Base-by-base conservation (phyloP, 1,140 invertebrate species). In the Potamilus streckersoni region DNA sequence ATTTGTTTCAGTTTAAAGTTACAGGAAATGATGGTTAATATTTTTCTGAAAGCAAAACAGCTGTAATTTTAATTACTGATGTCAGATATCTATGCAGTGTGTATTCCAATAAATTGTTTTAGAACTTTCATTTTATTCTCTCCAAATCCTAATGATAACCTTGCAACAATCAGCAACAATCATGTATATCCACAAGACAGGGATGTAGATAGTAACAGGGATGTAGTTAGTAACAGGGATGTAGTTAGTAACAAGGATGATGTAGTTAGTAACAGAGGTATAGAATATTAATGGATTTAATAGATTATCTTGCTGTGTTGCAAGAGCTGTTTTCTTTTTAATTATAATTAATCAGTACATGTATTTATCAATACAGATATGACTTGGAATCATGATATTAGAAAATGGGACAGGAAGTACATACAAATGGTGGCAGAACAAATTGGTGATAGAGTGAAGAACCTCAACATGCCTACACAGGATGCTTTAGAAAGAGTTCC, bases 351-450 rank as follows among this genome's bases (percentile, higher is more conserved):
- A 31, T 31, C 27, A 31, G 27, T 31, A 31, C 27, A 55, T 55
- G n/a, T 69, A 16, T 70, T 67, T 56, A 61, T 31, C 67, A 79
- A 78, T 49, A 55, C 58, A n/a, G 64, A 66, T 17, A 71, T 73
- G 3, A 67, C 23, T 38, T 62, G 16, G 16, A 57, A 68, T 19
- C 69, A 69, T 60, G 76, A 82, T 64, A 79, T 74, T 60, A 63
- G 63, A 19, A 13, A 68, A 12, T 83, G 81, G 83, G 76, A 80
- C 27, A 62, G 60, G 16, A 38, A 70, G 38, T 77, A 79, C 64
- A 69, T 84, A 12, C 57, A 72, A 13, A 27, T 59, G 5, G 80
- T 80, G 17, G 82, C 80, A n/a, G 62, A 69, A n/a, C 74, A 81
- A 20, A 83, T 85, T 57, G 61, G 66, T 14, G 65, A 79, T 16